These are phyloP conservation scores for Panurus biarmicus DNA, from an alignment of 2,113 vertebrate species.

Conservation along the genomic window DNA sequence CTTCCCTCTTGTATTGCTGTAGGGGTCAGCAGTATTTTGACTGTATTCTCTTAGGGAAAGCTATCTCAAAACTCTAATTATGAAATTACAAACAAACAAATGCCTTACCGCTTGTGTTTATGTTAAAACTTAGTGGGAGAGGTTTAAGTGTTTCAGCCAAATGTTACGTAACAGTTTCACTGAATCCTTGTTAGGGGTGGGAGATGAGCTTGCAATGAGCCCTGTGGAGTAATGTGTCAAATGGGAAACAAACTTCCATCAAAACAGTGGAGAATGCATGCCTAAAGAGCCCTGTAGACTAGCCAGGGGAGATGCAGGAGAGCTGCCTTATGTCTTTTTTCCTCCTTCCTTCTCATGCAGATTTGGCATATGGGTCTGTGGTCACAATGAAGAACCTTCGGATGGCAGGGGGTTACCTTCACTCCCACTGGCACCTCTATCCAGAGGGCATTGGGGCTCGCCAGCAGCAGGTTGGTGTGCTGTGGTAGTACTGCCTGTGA, in stretches of 20 bases:
- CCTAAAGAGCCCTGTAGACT: not conserved
- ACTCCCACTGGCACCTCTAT: conserved; percentile 96
- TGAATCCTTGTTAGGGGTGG: not conserved
- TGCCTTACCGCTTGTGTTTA: not conserved
- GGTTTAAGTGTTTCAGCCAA: not conserved
- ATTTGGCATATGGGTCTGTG: conserved; percentile 89
- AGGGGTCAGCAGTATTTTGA: not conserved
- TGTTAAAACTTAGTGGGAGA: not conserved
- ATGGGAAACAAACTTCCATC: not conserved
- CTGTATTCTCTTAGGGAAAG: not conserved
- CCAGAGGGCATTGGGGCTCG: conserved; percentile 86
- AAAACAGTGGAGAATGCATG: not conserved
- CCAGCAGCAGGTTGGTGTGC: conserved; percentile 88
- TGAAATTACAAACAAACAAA: not conserved
- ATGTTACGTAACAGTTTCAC: not conserved
- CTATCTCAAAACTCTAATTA: not conserved
- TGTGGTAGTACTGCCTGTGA: not conserved
- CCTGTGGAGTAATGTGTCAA: not conserved
- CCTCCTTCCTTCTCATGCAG: conserved; percentile 53
- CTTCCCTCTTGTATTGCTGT: not conserved
- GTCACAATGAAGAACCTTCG: conserved; percentile 91
- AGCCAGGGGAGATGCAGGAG: not conserved
- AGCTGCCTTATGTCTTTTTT: not conserved
- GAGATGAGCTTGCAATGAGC: not conserved
- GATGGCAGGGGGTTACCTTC: conserved; percentile 93